Base-by-base conservation (phyloP, 2,888 invertebrate genomes). In the Lasioglossum calceatum region DNA sequence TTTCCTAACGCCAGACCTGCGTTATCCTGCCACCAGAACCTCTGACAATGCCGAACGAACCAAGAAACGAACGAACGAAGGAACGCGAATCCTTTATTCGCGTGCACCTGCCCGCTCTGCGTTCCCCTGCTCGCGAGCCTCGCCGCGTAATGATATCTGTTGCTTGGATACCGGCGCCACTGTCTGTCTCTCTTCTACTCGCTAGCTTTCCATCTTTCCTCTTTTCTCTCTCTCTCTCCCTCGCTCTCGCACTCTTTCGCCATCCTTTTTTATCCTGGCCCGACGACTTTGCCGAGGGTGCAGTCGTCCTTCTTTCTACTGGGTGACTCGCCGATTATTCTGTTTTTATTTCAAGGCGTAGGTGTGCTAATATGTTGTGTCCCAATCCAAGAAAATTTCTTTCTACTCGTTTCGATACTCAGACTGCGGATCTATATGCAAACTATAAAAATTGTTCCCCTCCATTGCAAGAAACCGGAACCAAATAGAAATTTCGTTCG, bases 21-120 rank as follows among this genome's bases (percentile, higher is more conserved):
- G 85, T 87, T 88, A 87, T 86, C 89, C 89, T 87, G 81, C 87
- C 85, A 85, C 90, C 87, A 90, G 87, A 82, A 88, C 75, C 74
- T 23, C 71, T 80, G 82, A 87, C 79, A 80, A 75, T 79, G 67
- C 32, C 36, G 67, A 12, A 27, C n/a, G 14, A 27, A 27, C 32
- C 16, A 36, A 32, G 67, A 16, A 67, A 67, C 70, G 36, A 39
- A 19, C 36, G 36, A 32, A 36, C 79, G 67, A 74, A 86, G 85
- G 36, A 86, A 71, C 85, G 73, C 61, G 61, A 71, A 86, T 86
- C 80, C 85, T 85, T 80, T 72, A 80, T 73, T 77, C 67, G 47
- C 72, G 58, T 79, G 72, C 85, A 79, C 77, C 79, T 84, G 85
- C 71, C 64, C 61, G 36, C 42, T 23, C 32, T 72, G 39, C 80